Evolutionary conservation across 2,113 vertebrate genomes (phyloP).

Genomic region (Mus musculus): DNA sequence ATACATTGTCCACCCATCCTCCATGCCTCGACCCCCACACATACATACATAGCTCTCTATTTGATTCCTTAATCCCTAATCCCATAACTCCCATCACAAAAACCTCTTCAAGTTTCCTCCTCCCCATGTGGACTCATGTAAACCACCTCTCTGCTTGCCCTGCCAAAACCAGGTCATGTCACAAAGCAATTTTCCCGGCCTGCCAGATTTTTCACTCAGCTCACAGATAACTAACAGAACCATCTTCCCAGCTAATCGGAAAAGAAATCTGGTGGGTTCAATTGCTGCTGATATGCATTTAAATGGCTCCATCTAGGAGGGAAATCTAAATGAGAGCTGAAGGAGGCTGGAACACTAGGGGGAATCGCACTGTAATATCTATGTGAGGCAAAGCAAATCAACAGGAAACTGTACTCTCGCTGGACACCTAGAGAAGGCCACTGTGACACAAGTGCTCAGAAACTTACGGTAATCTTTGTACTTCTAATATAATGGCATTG

Average conservation of each 20-base stretch:
- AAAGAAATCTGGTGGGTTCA: conserved; percentile 72
- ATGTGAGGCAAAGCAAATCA: conserved; percentile 71
- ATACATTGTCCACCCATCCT: not conserved
- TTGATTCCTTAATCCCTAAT: not conserved
- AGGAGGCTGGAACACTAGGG: conserved; percentile 71
- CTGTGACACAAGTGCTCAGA: not conserved
- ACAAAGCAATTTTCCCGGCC: conserved; percentile 52
- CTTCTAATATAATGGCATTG: conserved; percentile 68
- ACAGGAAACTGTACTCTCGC: conserved; percentile 39
- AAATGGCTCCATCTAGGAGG: conserved; percentile 76
- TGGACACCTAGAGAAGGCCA: conserved; percentile 46
- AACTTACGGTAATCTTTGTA: conserved; percentile 53
- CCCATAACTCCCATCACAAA: not conserved
- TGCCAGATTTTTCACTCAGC: conserved; percentile 62
- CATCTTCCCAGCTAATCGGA: conserved; percentile 73
- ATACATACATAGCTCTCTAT: not conserved
- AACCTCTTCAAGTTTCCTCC: not conserved
- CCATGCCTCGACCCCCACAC: not conserved
- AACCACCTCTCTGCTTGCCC: not conserved
- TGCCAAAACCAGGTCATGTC: conserved; percentile 65
- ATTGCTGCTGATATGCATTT: conserved; percentile 79
- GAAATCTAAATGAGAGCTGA: conserved; percentile 77
- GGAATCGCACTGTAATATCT: conserved; percentile 68
- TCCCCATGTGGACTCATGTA: not conserved
- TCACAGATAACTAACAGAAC: conserved; percentile 73